These are phyloP conservation scores for Rhingia campestris DNA, from an alignment of 2,888 invertebrate species.

Conservation along the genomic window DNA sequence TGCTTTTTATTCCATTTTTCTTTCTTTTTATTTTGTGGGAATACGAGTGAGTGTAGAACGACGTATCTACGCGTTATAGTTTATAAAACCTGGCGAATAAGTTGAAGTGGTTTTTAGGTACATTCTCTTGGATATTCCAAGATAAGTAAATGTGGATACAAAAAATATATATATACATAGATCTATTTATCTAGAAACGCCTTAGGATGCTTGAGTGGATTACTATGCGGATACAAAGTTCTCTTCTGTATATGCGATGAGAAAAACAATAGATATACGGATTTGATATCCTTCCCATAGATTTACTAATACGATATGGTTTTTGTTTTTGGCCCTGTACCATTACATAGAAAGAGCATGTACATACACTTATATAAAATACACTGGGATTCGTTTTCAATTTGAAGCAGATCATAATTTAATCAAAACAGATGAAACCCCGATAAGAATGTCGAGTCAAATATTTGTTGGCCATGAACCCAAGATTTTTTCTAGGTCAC, in stretches of 20 bases:
- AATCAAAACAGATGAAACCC: constrained; percentile 24
- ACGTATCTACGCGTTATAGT: constrained; percentile 8
- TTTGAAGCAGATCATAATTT: constrained; percentile 46
- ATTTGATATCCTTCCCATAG: constrained; percentile 35
- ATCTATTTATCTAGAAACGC: constrained; percentile 12
- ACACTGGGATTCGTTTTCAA: constrained; percentile 53
- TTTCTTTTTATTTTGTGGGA: constrained; percentile 5
- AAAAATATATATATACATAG: not conserved
- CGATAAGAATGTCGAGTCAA: not conserved
- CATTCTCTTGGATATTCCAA: constrained; percentile 41
- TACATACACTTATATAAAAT: constrained; percentile 34
- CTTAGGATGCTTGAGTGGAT: constrained; percentile 47
- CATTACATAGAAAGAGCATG: constrained; percentile 4
- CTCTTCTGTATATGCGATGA: constrained; percentile 64
- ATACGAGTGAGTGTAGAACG: not conserved
- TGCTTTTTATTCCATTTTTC: constrained; percentile 19
- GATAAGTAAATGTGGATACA: constrained; percentile 41
- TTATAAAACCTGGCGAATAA: constrained; percentile 49
- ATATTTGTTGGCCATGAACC: not conserved
- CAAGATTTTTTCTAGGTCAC: not conserved
- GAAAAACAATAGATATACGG: constrained; percentile 32
- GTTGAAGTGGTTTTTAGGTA: constrained; percentile 54
- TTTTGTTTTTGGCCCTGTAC: not conserved
- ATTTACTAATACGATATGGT: not conserved
- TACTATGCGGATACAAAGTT: constrained; percentile 59